Evolutionary conservation across 2,888 invertebrate genomes (phyloP).

Genomic region (Drosophila quinaria): DNA sequence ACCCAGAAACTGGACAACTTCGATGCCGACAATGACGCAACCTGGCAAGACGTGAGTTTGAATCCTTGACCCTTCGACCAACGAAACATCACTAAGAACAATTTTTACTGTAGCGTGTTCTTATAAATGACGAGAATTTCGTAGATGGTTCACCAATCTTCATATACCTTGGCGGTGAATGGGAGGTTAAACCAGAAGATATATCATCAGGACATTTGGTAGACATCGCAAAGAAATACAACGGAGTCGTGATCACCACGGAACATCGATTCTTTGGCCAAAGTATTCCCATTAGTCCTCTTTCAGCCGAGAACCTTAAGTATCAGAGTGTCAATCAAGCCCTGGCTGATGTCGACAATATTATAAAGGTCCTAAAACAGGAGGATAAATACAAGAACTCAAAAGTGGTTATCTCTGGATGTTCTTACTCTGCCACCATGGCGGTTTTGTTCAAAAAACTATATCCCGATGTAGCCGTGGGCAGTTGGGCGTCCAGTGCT

Average conservation of each 20-base stretch:
- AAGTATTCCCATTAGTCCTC: slow-evolving; percentile 88
- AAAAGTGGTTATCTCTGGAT: slow-evolving; percentile 87
- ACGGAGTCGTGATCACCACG: slow-evolving; percentile 89
- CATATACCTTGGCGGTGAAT: slow-evolving; percentile 90
- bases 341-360: slow-evolving; percentile 87
- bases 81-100: no score
- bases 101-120: slow-evolving; percentile 81
- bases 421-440: slow-evolving; percentile 89
- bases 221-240: slow-evolving; percentile 87
- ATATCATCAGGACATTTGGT: slow-evolving; percentile 88
- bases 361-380: slow-evolving; percentile 85
- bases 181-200: slow-evolving; percentile 88
- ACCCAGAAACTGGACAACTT: slow-evolving; percentile 87
- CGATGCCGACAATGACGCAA: slow-evolving; percentile 86
- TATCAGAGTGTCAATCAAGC: slow-evolving; percentile 18
- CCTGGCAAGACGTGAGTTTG: slow-evolving; percentile 85
- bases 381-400: slow-evolving; percentile 77
- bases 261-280: slow-evolving; percentile 93
- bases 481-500: slow-evolving; percentile 88
- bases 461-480: slow-evolving; percentile 88
- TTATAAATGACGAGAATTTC: slow-evolving; percentile 85
- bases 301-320: slow-evolving; percentile 8
- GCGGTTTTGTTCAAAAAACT: slow-evolving; percentile 88
- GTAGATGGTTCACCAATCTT: slow-evolving; percentile 87
- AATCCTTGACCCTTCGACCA: not conserved